phyloP scores from a whole-genome alignment of 2,888 invertebrate species.

The Athripsodes cinereus region DNA sequence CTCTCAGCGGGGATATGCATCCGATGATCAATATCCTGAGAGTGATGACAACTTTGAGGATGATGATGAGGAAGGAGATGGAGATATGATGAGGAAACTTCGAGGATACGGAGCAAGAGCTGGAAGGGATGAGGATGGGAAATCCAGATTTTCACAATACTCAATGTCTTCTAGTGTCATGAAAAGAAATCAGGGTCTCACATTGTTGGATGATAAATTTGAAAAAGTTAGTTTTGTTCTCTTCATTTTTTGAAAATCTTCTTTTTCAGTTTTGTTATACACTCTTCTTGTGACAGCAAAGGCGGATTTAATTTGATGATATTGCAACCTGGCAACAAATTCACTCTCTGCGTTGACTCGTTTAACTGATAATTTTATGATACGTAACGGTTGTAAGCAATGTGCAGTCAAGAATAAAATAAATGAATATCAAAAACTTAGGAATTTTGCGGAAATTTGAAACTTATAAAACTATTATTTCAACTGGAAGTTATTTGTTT shows the following conservation, averaged over 20 bases:
- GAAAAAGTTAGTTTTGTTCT: constrained; percentile 57
- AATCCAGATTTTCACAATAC: constrained; percentile 86
- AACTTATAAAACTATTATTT: no score
- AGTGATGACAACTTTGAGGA: constrained; percentile 29
- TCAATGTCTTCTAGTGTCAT: constrained; percentile 92
- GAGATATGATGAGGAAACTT: neutral
- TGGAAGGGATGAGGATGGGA: constrained; percentile 66
- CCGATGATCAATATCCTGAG: constrained; percentile 29
- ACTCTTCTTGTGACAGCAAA: no score
- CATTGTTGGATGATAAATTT: constrained; percentile 79
- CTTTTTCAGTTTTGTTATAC: neutral
- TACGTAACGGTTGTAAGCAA: no score
- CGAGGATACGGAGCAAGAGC: constrained; percentile 17
- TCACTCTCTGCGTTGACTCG: no score
- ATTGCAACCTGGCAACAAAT: no score
- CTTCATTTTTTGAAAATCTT: neutral
- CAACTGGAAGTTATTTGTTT: no score
- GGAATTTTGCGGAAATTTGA: no score
- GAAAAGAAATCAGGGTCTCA: constrained; percentile 73
- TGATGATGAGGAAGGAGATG: constrained; percentile 29
- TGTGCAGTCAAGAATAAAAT: no score
- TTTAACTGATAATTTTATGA: no score
- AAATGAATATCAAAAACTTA: no score
- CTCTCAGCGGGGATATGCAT: constrained; percentile 44
- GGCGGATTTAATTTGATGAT: no score